Base-by-base conservation (phyloP, 1,140 invertebrate species). In the Pachyrhynchus sulphureomaculatus region DNA sequence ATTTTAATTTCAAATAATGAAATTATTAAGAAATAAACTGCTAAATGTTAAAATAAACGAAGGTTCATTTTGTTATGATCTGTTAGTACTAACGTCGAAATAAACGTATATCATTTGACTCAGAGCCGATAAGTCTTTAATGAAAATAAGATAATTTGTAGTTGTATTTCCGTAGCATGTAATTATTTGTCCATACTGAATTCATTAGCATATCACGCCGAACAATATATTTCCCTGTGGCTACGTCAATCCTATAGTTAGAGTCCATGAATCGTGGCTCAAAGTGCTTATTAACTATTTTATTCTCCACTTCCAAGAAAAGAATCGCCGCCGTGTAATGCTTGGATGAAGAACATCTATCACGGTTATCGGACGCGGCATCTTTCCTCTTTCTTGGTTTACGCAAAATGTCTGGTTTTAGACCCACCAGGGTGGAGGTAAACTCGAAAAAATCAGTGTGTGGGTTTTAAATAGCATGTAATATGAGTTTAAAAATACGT, bases 241-340 rank as follows among this genome's bases (percentile, higher is more conserved):
- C 53, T 41, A 55, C 37, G 37, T 55, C 39, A 23, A 55, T 55
- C 53, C 53, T 55, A 55, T 55, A 41, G 34, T 55, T 55, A 55
- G 26, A 39, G 53, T 26, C 18, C 53, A 55, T 55, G 53, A 55
- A 55, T 55, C 53, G 53, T 55, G 53, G 53, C 39, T 51, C 29
- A 26, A 57, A 56, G 53, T 63, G 61, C 61, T 63, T 63, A 63
- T 63, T 63, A 63, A 48, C 51, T 29, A 29, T 42, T 39, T 56
- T 51, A 51, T 37, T 41, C 55, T 54, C 26, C 45, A 29, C 47
- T 63, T 57, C 55, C 55, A 55, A 36, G 61, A 49, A 51, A 56
- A 24, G 53, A 34, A 39, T 48, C 53, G 44, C 41, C 26, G 37
- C 60, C 33, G 48, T 51, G 17, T 51, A 36, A 51, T 51, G 32